Conservation (phyloP, 2,113 vertebrate genomes). For the Syngnathus typhle region DNA sequence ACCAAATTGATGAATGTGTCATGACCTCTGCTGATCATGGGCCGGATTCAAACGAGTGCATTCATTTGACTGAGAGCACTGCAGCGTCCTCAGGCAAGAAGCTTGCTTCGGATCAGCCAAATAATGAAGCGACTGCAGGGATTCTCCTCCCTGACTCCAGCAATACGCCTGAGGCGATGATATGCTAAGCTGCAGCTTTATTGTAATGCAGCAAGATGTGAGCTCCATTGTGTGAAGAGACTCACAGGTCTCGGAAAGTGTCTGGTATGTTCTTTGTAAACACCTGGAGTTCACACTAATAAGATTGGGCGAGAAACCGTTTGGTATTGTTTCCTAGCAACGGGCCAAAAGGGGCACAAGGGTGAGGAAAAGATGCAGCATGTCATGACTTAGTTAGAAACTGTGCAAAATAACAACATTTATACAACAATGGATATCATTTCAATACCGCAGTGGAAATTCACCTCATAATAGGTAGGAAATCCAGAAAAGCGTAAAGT, state of each 20-base stretch:
- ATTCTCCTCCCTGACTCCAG: conserved; percentile 42
- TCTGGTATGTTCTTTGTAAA: conserved; percentile 11
- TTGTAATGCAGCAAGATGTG: conserved; percentile 47
- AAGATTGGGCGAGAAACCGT: conserved; percentile 11
- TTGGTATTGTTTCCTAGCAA: conserved; percentile 42
- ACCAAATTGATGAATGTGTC: neutral
- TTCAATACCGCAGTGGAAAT: neutral
- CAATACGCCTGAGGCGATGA: conserved; percentile 33
- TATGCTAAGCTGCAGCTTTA: conserved; percentile 46
- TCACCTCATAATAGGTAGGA: neutral
- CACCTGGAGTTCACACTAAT: conserved; percentile 12
- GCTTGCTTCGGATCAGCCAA: conserved; percentile 37
- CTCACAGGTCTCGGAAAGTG: conserved; percentile 9
- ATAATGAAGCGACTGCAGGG: conserved; percentile 39
- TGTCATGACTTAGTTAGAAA: conserved; percentile 2
- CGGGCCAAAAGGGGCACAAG: conserved; percentile 26
- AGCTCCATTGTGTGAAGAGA: conserved; percentile 29
- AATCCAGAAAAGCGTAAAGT: neutral
- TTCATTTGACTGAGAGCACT: conserved; percentile 29
- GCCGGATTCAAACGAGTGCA: conserved; percentile 19
- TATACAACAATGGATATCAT: neutral
- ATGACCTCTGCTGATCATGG: neutral
- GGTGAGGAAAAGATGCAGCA: neutral
- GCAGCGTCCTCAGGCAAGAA: conserved; percentile 39
- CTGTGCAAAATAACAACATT: neutral